Base-by-base conservation (phyloP, 1,140 invertebrate species). In the Ephestia elutella region DNA sequence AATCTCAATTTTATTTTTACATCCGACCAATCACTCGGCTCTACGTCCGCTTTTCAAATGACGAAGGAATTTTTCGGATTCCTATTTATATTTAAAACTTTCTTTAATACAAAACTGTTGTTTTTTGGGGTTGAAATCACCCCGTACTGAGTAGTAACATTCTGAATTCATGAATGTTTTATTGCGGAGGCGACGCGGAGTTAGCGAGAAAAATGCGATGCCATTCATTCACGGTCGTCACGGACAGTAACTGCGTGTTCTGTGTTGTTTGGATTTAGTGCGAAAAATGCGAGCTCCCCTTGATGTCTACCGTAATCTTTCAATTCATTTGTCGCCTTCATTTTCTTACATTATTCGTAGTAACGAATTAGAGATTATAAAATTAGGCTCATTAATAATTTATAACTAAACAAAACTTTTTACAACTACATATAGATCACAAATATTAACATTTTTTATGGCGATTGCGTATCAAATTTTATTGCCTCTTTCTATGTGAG, bases 151-250 rank as follows among this genome's bases (percentile, higher is more conserved):
- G 76, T 63, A 73, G 72, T 76, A 74, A 72, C 71, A 78, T 80
- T 75, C 68, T 68, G 74, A 71, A 82, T 77, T 79, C 79, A 81
- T 79, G 78, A 82, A 84, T 83, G 76, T 79, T 82, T 83, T 82
- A 83, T 83, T 73, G 73, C 66, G 60, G 70, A 77, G 70, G 76
- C 73, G 73, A 75, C 72, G 73, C 57, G 71, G 71, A 76, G 77
- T 80, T 78, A 73, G 74, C 64, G 73, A 80, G 80, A 87, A 83
- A 86, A 83, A 87, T 86, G 81, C 66, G 74, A 67, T 68, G 73
- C 71, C 71, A 86, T 85, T 74, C 75, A 79, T 87, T 82, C 73
- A 63, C 72, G 71, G 73, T 85, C 81, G 81, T 85, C 84, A 84
- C 75, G 77, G 80, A 75, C 70, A 81, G 72, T 82, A 82, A 85